A percentile compares a stretch with the other conserved stretches of the same genome.
Conservation (phyloP, 2,113 vertebrate species). For the Chitala chitala region DNA sequence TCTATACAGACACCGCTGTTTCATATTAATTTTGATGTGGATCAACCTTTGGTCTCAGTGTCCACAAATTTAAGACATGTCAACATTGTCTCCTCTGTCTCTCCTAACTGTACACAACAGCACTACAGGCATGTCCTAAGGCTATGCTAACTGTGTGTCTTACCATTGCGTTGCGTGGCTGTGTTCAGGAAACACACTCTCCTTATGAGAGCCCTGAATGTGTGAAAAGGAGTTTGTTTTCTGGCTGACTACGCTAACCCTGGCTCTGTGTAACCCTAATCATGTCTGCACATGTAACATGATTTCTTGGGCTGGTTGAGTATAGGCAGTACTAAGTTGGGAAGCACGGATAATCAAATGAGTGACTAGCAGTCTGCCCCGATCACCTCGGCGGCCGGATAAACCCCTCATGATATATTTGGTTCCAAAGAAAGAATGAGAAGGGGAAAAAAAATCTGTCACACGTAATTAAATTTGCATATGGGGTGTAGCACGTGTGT, state of each 20-base stretch:
- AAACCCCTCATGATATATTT: neutral
- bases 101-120: neutral
- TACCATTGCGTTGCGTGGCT: too few species aligned
- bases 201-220: too few species aligned
- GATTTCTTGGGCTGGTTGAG: neutral
- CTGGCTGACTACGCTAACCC: neutral
- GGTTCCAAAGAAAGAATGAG: neutral
- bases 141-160: neutral
- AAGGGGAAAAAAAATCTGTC: neutral
- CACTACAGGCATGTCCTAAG: neutral
- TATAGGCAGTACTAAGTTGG: neutral
- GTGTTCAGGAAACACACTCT: too few species aligned
- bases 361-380: neutral
- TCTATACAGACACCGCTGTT: too few species aligned
- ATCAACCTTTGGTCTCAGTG: too few species aligned
- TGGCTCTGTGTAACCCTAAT: neutral
- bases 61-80: neutral
- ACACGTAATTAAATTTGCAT: neutral
- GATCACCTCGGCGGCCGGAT: neutral
- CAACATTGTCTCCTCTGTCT: neutral
- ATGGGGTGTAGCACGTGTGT: too few species aligned
- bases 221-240: too few species aligned
- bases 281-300: neutral
- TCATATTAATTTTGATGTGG: too few species aligned
- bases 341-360: constrained; percentile 7